These are phyloP conservation scores for Vidua chalybeata DNA, from an alignment of 2,113 vertebrate genomes.

Conservation along the genomic window DNA sequence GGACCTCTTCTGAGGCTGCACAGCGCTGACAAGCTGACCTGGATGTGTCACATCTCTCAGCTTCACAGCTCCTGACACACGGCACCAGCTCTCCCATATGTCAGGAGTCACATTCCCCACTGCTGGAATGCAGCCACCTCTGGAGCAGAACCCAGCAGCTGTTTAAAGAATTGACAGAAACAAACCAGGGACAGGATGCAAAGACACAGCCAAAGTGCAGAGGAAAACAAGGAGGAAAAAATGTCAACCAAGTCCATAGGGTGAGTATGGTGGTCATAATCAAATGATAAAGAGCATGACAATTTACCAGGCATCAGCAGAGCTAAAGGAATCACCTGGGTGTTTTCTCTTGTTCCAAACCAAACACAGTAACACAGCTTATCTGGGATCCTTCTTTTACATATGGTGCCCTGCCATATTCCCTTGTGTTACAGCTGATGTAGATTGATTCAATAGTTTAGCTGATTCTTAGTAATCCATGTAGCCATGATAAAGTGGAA, in stretches of 20 bases:
- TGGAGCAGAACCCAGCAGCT: conserved; percentile 62
- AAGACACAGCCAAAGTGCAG: not conserved
- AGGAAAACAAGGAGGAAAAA: conserved; percentile 22
- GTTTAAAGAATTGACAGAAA: conserved; percentile 65
- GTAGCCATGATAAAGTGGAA: not conserved
- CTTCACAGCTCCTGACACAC: conserved; percentile 32
- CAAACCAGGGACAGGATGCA: conserved; percentile 37
- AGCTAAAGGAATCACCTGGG: not conserved
- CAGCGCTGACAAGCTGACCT: conserved; percentile 16
- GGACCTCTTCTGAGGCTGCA: conserved; percentile 4
- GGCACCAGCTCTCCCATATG: conserved; percentile 43
- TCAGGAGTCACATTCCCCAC: conserved; percentile 48
- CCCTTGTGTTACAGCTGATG: not conserved
- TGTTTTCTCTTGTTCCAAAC: not conserved
- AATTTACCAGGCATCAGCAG: not conserved
- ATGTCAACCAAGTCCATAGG: not conserved
- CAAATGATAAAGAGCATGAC: not conserved
- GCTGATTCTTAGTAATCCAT: not conserved
- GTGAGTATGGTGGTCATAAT: not conserved
- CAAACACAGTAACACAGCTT: not conserved
- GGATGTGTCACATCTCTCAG: conserved; percentile 38
- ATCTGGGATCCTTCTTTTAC: not conserved
- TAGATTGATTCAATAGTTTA: not conserved
- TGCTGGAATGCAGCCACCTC: conserved; percentile 63
- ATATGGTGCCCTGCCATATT: not conserved